A percentile compares a stretch with the other conserved stretches of the same genome.
These are phyloP conservation scores for Buathra laborator DNA, from an alignment of 2,888 invertebrate genomes.

Conservation along the genomic window DNA sequence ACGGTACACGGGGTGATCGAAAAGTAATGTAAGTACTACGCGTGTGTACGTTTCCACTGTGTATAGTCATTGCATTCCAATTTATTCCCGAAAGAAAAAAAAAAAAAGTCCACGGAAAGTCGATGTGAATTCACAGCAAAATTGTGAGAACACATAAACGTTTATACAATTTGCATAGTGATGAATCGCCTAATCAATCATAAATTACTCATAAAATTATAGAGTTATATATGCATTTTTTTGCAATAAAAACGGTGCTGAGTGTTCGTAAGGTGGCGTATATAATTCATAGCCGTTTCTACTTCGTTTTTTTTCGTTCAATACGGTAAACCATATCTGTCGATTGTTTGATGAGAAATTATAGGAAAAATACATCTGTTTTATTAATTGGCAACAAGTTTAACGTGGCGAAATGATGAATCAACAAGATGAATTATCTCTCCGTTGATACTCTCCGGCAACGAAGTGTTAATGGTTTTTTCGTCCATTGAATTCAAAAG, in stretches of 20 bases:
- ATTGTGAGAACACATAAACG: not conserved
- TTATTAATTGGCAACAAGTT: constrained; percentile 30
- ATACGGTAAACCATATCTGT: not conserved
- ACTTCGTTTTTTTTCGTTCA: not conserved
- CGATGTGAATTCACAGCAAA: not conserved
- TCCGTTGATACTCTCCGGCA: not conserved
- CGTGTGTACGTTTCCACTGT: not conserved
- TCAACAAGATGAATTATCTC: constrained; percentile 23
- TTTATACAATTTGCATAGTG: not conserved
- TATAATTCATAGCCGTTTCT: not conserved
- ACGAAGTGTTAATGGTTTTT: constrained; percentile 42
- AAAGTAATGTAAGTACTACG: not conserved
- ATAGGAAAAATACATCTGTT: not conserved
- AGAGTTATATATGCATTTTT: not conserved
- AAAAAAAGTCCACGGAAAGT: too few relatives aligned
- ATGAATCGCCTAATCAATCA: not conserved
- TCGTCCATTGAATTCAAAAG: constrained; percentile 31
- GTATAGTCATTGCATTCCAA: too few relatives aligned
- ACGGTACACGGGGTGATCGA: constrained; percentile 26
- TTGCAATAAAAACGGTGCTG: too few relatives aligned
- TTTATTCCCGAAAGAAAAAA: too few relatives aligned
- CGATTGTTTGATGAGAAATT: not conserved
- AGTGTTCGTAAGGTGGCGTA: not conserved
- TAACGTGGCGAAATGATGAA: constrained; percentile 1
- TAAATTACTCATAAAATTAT: not conserved